Evolutionary conservation across 2,797 vertebrate genomes (phyloP).

Genomic region (Phalloptychus januarius): DNA sequence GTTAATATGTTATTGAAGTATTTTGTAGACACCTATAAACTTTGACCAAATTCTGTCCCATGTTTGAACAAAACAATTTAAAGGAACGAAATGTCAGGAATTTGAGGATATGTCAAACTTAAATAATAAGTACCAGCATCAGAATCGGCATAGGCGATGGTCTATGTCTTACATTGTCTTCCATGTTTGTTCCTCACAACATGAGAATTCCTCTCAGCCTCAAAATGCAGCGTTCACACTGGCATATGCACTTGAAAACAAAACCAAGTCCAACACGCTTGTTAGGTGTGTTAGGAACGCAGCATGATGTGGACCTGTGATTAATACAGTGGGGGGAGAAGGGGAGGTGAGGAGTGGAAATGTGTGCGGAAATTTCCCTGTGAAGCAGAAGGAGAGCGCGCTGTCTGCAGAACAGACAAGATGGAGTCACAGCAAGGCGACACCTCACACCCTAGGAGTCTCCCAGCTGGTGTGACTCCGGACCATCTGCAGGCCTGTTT

Average conservation of each 20-base stretch:
- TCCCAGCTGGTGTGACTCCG: constrained; percentile 74
- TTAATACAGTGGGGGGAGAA: not conserved
- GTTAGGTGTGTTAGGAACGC: constrained; percentile 1
- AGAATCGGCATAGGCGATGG: too few species aligned
- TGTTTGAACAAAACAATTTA: too few species aligned
- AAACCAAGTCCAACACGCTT: not conserved
- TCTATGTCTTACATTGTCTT: not conserved
- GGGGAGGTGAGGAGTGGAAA: too few species aligned
- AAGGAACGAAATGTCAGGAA: too few species aligned
- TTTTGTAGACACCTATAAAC: too few species aligned
- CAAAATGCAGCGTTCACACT: not conserved
- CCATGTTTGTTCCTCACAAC: not conserved
- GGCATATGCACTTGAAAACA: not conserved
- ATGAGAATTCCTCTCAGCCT: not conserved
- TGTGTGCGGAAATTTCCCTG: constrained; percentile 39
- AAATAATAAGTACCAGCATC: too few species aligned
- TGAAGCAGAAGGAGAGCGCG: constrained; percentile 29
- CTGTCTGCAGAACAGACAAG: constrained; percentile 58
- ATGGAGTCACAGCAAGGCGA: constrained; percentile 73
- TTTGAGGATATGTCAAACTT: too few species aligned
- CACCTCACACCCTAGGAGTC: constrained; percentile 62
- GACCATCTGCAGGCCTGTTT: constrained; percentile 76
- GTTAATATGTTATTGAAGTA: too few species aligned
- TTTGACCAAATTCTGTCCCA: too few species aligned
- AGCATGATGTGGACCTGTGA: constrained; percentile 14